These are phyloP conservation scores for Standfussiana lucernea DNA, from an alignment of 2,888 invertebrate genomes.

Conservation along the genomic window DNA sequence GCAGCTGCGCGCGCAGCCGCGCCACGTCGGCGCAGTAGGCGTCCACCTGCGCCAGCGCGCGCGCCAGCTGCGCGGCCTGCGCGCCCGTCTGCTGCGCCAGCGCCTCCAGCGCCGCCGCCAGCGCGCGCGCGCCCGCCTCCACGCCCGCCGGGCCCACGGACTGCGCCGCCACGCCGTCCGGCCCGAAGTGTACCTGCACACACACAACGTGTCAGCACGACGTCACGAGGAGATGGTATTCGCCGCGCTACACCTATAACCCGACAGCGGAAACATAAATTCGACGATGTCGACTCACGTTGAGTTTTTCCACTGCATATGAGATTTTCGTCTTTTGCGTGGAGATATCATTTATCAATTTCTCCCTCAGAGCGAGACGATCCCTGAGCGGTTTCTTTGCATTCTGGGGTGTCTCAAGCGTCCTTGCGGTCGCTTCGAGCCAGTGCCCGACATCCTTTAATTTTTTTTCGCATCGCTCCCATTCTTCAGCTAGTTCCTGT, in stretches of 20 bases:
- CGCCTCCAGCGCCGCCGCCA: conserved; percentile 94
- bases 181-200: conserved; percentile 95
- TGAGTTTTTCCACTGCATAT: conserved; percentile 97
- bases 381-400: conserved; percentile 97
- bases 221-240: background rate
- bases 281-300: conserved; percentile 90
- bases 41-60: conserved; percentile 96
- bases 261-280: background rate
- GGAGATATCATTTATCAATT: conserved; percentile 95
- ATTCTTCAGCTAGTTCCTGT: conserved; percentile 98
- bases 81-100: conserved; percentile 90
- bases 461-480: conserved; percentile 98
- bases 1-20: conserved; percentile 95
- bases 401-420: conserved; percentile 94
- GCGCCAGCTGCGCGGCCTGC: conserved; percentile 92
- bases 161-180: conserved; percentile 94
- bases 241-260: conserved; percentile 23
- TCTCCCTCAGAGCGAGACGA: conserved; percentile 96
- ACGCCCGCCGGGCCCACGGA: conserved; percentile 93
- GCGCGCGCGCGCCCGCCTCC: conserved; percentile 92
- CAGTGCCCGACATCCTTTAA: conserved; percentile 96
- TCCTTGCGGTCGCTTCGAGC: conserved; percentile 96
- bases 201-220: conserved; percentile 16
- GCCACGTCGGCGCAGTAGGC: conserved; percentile 97
- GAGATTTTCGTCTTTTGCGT: conserved; percentile 97